Base-by-base conservation (phyloP, 1,140 invertebrate genomes). In the Pseudomyrmex sp. region DNA sequence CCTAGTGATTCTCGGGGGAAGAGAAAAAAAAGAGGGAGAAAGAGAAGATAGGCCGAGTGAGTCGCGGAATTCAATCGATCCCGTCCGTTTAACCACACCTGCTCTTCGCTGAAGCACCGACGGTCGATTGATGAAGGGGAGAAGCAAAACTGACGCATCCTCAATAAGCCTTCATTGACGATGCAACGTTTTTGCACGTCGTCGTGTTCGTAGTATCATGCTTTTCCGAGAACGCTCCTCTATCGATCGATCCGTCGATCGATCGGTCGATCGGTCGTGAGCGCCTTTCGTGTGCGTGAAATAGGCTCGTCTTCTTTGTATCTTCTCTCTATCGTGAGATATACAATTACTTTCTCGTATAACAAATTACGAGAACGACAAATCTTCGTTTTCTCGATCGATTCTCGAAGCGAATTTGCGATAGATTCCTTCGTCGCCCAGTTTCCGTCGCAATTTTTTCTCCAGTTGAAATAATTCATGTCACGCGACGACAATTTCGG, bases 131-230 rank as follows among this genome's bases (percentile, higher is more conserved):
- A 74, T 74, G 65, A 63, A 58, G 66, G 52, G 26, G 23, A 46
- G 54, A 35, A 48, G 82, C 63, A 88, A 85, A 82, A 88, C 79
- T 79, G 76, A 76, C 77, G 86, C 83, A 88, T 88, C 75, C 68
- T 73, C 83, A 76, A 85, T 87, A 76, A 87, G 68, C 68, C 48
- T 86, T 85, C 86, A 88, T 88, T 85, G 86, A 82, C 75, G 75
- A 88, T 88, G 86, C 86, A 82, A 88, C 77, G 83, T 88, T 88
- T 88, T 88, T 88, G 83, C 83, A 79, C 83, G 76, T 83, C 62
- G 52, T 46, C 44, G 50, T 59, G 61, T 82, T 77, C 87, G 84
- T 77, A 70, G 84, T 86, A 89, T 58, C 75, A 65, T 68, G 84
- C 58, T 70, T 77, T 88, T 88, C 86, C 74, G 23, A 79, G 86